phyloP scores from a whole-genome alignment of 2,797 vertebrate species.

The Danio aesculapii region DNA sequence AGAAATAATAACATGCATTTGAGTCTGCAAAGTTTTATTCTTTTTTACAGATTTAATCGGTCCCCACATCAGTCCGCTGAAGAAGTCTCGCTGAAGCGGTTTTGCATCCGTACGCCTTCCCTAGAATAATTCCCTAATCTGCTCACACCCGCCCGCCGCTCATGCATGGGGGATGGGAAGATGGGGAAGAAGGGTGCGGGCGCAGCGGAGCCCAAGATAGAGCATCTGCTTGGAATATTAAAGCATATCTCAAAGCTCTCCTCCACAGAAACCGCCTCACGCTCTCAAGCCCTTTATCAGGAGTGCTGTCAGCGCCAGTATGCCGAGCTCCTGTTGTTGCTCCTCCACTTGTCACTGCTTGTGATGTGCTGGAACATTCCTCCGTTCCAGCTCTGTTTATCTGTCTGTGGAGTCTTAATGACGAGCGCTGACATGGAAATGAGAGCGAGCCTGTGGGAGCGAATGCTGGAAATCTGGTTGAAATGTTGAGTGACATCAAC shows the following conservation, averaged over 20 bases:
- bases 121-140: slow-evolving; percentile 66
- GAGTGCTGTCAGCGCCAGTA: slow-evolving; percentile 4
- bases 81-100: not conserved
- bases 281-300: not conserved
- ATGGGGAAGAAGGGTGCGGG: slow-evolving; percentile 42
- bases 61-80: not conserved
- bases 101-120: not conserved
- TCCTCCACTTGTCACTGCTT: slow-evolving; percentile 39
- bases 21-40: not conserved
- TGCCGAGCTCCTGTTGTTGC: slow-evolving; percentile 27
- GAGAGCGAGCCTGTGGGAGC: slow-evolving; percentile 26
- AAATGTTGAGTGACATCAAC: not conserved
- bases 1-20: not conserved
- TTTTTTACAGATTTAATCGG: not conserved
- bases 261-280: slow-evolving; percentile 10
- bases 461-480: not conserved
- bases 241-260: slow-evolving; percentile 49
- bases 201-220: slow-evolving; percentile 47
- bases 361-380: slow-evolving; percentile 25
- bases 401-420: slow-evolving; percentile 10
- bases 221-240: slow-evolving; percentile 66
- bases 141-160: slow-evolving; percentile 63
- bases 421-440: slow-evolving; percentile 12
- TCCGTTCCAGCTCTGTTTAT: slow-evolving; percentile 18
- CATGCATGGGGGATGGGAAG: slow-evolving; percentile 43